Percentiles rank a stretch among this genome's conserved stretches.
These are phyloP conservation scores for Chionodraco myersi DNA, from an alignment of 2,113 vertebrate genomes.

Conservation along the genomic window DNA sequence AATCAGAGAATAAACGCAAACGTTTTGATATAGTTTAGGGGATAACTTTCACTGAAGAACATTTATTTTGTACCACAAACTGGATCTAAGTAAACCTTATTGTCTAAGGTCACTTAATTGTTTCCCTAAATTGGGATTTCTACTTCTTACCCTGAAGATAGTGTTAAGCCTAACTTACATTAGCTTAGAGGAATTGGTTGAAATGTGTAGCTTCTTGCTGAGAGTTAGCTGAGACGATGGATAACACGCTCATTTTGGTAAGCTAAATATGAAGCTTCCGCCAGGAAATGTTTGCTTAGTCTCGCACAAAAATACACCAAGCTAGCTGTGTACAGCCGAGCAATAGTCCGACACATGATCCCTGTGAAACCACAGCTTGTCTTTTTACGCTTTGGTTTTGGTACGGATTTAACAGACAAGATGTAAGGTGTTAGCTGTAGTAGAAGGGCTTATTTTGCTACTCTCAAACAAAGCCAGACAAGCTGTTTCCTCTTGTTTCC, in stretches of 20 bases:
- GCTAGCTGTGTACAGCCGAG: too few species aligned
- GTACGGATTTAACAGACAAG: not conserved
- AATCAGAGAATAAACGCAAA: conserved; percentile 13
- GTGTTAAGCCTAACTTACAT: not conserved
- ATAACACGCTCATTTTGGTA: not conserved
- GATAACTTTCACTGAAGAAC: not conserved
- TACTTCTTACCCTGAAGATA: not conserved
- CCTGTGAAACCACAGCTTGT: not conserved
- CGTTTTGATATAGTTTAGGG: conserved; percentile 17
- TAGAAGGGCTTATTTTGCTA: not conserved
- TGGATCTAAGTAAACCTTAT: too few species aligned
- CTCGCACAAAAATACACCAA: not conserved
- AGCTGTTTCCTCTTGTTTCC: not conserved
- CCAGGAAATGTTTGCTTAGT: not conserved
- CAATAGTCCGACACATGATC: not conserved
- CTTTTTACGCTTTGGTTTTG: not conserved
- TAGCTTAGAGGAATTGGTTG: not conserved
- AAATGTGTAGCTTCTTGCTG: not conserved
- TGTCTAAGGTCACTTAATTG: not conserved
- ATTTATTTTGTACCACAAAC: too few species aligned
- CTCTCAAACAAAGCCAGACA: not conserved
- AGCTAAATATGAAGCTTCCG: not conserved
- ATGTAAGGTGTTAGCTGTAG: not conserved
- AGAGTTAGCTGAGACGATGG: not conserved
- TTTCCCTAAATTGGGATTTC: not conserved